Evolutionary conservation across 2,888 invertebrate genomes (phyloP), one percentile per base, ranked within the genome.

Genomic region (Drosophila prolongata): DNA sequence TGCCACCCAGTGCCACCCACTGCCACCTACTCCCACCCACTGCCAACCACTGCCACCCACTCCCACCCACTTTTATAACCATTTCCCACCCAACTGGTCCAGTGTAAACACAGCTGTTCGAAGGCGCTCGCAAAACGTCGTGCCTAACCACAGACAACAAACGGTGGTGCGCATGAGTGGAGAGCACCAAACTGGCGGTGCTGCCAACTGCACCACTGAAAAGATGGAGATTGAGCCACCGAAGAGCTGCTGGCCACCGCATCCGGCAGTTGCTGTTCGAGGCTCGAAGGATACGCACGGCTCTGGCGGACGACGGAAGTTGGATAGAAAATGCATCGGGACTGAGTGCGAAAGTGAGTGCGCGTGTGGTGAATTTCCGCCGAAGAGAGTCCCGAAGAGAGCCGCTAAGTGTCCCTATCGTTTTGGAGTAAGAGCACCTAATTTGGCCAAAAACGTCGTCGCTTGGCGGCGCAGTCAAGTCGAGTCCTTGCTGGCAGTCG

Each of bases 221-320:
- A n/a, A 27, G 11, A n/a, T 27, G 27, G 27, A 10, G 10, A 16
- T 64, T 50, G 69, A 79, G 75, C 46, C 87, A 79, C 57, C 64
- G 53, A 62, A 57, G 38, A 30, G 52, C 60, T 14, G 44, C 8
- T 46, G 47, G 47, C 14, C 34, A 30, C 14, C 24, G 46, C 60
- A 46, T 44, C 54, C 52, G 61, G 71, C 89, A 91, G 91, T 91
- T 91, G 91, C 90, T 90, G 88, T 90, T 91, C 89, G 89, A 86
- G 89, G 90, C 87, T 91, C 89, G 89, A 84, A 90, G 91, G 90
- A 90, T 86, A 88, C 90, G 91, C 87, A 91, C 87, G 91, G 86
- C 77, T 85, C 75, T 75, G 71, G 68, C 88, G 78, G 81, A 68
- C 67, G 44, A 71, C 66, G 65, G 72, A 57, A 78, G 80, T 43